Percentiles rank a stretch among this genome's conserved stretches.
These are phyloP conservation scores for Drosophila kurseongensis DNA, from an alignment of 1,140 invertebrate species.

Conservation along the genomic window DNA sequence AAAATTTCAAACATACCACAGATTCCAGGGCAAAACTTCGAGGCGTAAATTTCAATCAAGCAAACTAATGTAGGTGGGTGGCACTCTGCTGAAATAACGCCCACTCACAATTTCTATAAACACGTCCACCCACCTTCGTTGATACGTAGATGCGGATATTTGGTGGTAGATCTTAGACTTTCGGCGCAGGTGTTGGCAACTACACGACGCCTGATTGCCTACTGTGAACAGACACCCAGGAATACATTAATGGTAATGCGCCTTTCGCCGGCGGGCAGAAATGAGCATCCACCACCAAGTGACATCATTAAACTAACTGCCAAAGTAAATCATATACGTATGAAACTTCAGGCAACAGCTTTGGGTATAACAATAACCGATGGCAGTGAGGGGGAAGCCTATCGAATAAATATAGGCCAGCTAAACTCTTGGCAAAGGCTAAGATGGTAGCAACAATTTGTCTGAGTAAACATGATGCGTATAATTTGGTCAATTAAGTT, in stretches of 20 bases:
- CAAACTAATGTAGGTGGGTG: slow-evolving; percentile 43
- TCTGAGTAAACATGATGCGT: slow-evolving; percentile 23
- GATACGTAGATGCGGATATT: slow-evolving; percentile 30
- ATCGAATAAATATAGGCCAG: slow-evolving; percentile 28
- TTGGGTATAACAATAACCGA: slow-evolving; percentile 5
- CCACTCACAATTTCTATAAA: slow-evolving; percentile 49
- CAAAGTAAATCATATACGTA: slow-evolving; percentile 63
- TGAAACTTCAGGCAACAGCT: slow-evolving; percentile 24
- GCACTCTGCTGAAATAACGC: slow-evolving; percentile 38
- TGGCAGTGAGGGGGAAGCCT: neutral
- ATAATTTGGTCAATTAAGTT: slow-evolving; percentile 36
- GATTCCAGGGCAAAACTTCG: slow-evolving; percentile 42
- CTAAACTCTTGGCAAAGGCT: slow-evolving; percentile 11
- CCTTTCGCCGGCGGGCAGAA: slow-evolving; percentile 49
- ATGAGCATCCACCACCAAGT: slow-evolving; percentile 46
- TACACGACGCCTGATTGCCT: slow-evolving; percentile 59
- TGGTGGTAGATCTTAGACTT: slow-evolving; percentile 19
- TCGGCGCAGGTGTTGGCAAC: slow-evolving; percentile 62
- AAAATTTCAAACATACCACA: slow-evolving; percentile 29
- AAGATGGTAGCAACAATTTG: slow-evolving; percentile 23
- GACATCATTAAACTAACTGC: slow-evolving; percentile 68
- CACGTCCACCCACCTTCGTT: slow-evolving; percentile 1
- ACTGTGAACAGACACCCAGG: slow-evolving; percentile 46
- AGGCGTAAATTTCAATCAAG: slow-evolving; percentile 75
- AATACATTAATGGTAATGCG: slow-evolving; percentile 74